Base-by-base conservation (phyloP, 1,140 invertebrate species). In the Nebria ingens region DNA sequence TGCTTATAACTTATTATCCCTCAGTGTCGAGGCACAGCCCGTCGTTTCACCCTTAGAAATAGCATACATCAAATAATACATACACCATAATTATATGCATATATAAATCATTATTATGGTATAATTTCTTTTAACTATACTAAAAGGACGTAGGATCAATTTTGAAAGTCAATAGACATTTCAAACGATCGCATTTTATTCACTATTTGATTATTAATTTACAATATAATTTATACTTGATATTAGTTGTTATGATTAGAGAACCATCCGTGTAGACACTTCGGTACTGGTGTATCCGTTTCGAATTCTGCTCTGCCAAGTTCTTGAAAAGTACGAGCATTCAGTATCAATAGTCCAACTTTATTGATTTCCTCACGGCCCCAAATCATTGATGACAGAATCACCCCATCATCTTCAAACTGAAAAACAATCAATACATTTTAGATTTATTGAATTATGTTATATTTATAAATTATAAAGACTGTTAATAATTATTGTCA, bases 221-320 rank as follows among this genome's bases (percentile, higher is more conserved):
- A 45, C 25, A 17, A 45, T 45, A 17, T 12, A 9, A 45, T 12
- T 45, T 11, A 45, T 17, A 45, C 17, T 45, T 4, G 4, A 51
- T 51, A 13, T n/a, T 50, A 13, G 75, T 70, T 22, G 77, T 69
- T n/a, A n/a, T n/a, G n/a, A n/a, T n/a, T n/a, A n/a, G n/a, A n/a
- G 69, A 86, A 90, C 86, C 87, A 89, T 12, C 87, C 87, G 62
- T 90, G 87, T 3, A 90, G 68, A 68, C 87, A 89, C 68, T 89
- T 89, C 25, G 87, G 86, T 29, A 84, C 82, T 2, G 84, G 81
- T 51, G 83, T 79, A 19, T 80, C 79, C 2, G 87, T 85, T 0
- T 69, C 65, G 61, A 89, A 90, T 21, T 72, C 79, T 19, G 77
- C 78, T 58, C 87, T 73, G 2, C 78, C 84, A 2, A 89, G 63